Base-by-base conservation (phyloP, 2,888 invertebrate genomes). In the Diabrotica balteata region DNA sequence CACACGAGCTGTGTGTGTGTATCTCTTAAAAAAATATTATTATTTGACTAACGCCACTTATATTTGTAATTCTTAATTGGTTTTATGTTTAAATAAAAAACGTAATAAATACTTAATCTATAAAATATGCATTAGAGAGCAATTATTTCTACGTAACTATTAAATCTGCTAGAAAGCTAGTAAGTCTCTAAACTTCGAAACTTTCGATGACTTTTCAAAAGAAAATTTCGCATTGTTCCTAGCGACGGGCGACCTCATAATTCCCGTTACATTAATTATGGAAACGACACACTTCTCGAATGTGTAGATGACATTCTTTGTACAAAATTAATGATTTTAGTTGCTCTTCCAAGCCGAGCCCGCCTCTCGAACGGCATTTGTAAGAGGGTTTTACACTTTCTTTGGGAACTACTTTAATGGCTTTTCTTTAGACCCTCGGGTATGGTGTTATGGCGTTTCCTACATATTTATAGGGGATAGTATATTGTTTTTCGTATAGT, bases 251-350 rank as follows among this genome's bases (percentile, higher is more conserved):
- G 70, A 71, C 70, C 68, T 78, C 78, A 77, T 79, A 80, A 80
- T 79, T 80, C 78, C 71, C 77, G 76, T 76, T 77, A 78, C 79
- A 80, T 81, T 81, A 80, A 80, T 81, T 81, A 80, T 78, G 78
- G 75, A 79, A 80, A 78, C 78, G 80, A 80, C 80, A 80, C 78
- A 78, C 77, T 78, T 77, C 75, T 73, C 78, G 76, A 80, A 80
- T 79, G 79, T 80, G 80, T 78, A 75, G 78, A 77, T 80, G 80
- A 80, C 80, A 80, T 80, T 80, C 80, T 80, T 80, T 80, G 79
- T 78, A 74, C 75, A 75, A 79, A 80, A 81, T 81, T 80, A 80
- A 80, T 80, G 80, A 79, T 79, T 80, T 75, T 70, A 73, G 68
- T 73, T 65, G 72, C 61, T 53, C 11, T 32, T 57, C 52, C 53